phyloP scores from a whole-genome alignment of 2,888 invertebrate species.

The Tribolium freemani region DNA sequence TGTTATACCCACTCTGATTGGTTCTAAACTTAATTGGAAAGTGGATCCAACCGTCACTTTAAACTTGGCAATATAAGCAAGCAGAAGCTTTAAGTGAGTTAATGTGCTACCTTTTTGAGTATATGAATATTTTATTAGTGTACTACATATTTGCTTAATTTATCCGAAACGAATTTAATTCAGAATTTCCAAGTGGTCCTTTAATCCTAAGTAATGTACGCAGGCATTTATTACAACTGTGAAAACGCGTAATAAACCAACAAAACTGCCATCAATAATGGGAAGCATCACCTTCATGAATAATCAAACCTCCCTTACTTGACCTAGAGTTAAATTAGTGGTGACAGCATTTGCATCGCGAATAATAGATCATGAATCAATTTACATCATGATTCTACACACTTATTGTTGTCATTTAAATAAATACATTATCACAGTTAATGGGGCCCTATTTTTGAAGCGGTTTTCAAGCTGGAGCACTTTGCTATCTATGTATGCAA shows the following conservation, averaged over 20 bases:
- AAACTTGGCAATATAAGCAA: constrained; percentile 35
- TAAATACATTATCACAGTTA: not conserved
- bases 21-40: not conserved
- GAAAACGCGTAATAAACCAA: constrained; percentile 14
- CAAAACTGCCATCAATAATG: constrained; percentile 16
- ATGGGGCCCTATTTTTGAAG: not conserved
- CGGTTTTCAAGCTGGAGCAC: not conserved
- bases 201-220: constrained; percentile 15
- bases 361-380: constrained; percentile 55
- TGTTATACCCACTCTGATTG: not conserved
- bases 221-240: constrained; percentile 21
- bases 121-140: constrained; percentile 45
- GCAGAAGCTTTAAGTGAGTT: constrained; percentile 38
- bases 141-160: constrained; percentile 47
- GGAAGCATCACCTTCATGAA: constrained; percentile 49
- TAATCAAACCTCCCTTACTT: constrained; percentile 55
- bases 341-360: constrained; percentile 56
- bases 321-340: constrained; percentile 56
- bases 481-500: not conserved
- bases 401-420: not conserved
- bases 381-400: constrained; percentile 51
- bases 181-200: constrained; percentile 23
- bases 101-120: constrained; percentile 43
- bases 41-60: not conserved
- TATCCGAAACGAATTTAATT: constrained; percentile 34